Evolutionary conservation across 1,140 invertebrate genomes (phyloP).

Genomic region (Anastatus disparis): DNA sequence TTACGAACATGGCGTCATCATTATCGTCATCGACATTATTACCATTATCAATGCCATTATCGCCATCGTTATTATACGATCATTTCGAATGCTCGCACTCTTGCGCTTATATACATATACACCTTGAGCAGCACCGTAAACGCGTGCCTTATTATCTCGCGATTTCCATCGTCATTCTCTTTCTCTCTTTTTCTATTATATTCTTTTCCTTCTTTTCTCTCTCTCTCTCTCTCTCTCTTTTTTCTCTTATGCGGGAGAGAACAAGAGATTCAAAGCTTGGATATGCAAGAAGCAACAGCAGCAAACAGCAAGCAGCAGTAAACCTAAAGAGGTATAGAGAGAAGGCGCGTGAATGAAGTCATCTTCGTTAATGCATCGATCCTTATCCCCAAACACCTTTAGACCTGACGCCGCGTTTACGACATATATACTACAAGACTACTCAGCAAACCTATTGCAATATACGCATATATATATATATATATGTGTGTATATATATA

Average conservation of each 20-base stretch:
- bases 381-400: slow-evolving; percentile 53
- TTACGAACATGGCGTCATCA: slow-evolving; percentile 9
- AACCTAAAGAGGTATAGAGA: too few relatives aligned
- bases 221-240: too few relatives aligned
- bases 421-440: too few relatives aligned
- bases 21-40: slow-evolving; percentile 21
- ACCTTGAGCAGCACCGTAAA: too few relatives aligned
- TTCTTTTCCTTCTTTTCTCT: too few relatives aligned
- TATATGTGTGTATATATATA: too few relatives aligned
- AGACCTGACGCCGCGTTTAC: slow-evolving; percentile 47
- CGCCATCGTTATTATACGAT: neutral
- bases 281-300: neutral
- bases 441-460: too few relatives aligned
- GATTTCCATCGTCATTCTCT: slow-evolving; percentile 24
- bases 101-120: too few relatives aligned
- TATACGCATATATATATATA: too few relatives aligned
- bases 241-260: neutral
- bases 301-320: neutral
- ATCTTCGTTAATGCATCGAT: slow-evolving; percentile 58
- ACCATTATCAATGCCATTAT: slow-evolving; percentile 31
- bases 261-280: neutral
- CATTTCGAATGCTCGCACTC: neutral
- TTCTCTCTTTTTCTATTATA: neutral
- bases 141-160: slow-evolving; percentile 22
- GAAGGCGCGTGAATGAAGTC: slow-evolving; percentile 53